A percentile compares a stretch with the other conserved stretches of the same genome.
Conservation (phyloP, 2,888 invertebrate genomes). For the Panorpa germanica region DNA sequence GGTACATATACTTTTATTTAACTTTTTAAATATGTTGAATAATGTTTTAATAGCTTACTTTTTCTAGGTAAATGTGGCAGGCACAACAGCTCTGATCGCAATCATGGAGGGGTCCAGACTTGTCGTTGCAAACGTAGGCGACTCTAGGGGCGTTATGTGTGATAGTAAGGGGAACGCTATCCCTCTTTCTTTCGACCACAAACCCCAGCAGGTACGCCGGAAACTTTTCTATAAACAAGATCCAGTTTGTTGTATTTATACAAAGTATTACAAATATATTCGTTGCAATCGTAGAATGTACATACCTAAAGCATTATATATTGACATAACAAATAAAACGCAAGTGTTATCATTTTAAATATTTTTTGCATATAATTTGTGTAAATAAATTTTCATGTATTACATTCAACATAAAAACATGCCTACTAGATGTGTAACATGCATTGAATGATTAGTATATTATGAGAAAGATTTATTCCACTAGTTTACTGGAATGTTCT, state of each 20-base stretch:
- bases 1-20: conserved; percentile 15
- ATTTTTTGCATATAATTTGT: no score
- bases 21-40: not conserved
- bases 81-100: conserved; percentile 85
- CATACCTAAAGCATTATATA: no score
- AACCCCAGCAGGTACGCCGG: conserved; percentile 73
- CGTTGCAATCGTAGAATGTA: no score
- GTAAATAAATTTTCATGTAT: no score
- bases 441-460: no score
- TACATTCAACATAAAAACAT: no score
- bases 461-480: no score
- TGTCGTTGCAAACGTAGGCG: conserved; percentile 91
- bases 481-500: no score
- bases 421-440: conserved; percentile 2
- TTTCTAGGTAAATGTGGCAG: conserved; percentile 44
- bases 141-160: conserved; percentile 91
- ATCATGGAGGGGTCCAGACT: conserved; percentile 63
- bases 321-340: no score
- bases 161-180: conserved; percentile 77
- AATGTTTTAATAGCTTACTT: conserved; percentile 3
- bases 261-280: conserved; percentile 3
- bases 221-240: conserved; percentile 7
- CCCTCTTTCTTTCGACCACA: conserved; percentile 89
- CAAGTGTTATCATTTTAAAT: no score
- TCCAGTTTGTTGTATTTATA: conserved; percentile 1